Base-by-base conservation (phyloP, 2,888 invertebrate species). In the Lacanobia wlatinum region DNA sequence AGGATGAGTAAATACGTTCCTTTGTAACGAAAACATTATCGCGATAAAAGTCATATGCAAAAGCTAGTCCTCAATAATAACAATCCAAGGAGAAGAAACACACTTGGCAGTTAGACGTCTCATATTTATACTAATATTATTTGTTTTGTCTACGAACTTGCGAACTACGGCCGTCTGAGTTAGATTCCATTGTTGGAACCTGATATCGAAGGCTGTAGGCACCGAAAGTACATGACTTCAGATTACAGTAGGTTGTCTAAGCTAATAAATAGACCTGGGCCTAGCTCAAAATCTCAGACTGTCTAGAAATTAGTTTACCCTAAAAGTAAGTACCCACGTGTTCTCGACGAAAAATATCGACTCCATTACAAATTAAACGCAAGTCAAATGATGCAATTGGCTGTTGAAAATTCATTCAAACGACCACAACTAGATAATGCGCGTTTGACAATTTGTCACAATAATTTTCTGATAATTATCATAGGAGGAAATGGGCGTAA, bases 61-160 rank as follows among this genome's bases (percentile, higher is more conserved):
- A 38, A 18, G 1, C 4, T 18, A 38, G 38, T 34, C 34, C 21
- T 18, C 48, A 34, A 48, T 68, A 55, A 69, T 59, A 60, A 60
- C 40, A 61, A 62, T 53, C 14, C 3, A 40, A 52, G 16, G 12
- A 14, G 55, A 65, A 43, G 23, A 75, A 75, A 34, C 40, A 48
- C 21, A 61, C 34, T 77, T 55, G 46, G 52, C 34, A 58, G 28
- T 70, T 21, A 52, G 21, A 28, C 46, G 34, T 63, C n/a, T 63
- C 46, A 63, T 63, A 52, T 78, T 58, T 71, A 58, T 28, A 48
- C 63, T 63, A 78, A 76, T 53, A 59, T 63, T 78, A 76, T 76
- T 76, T 59, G 58, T 71, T 63, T n/a, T 63, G 78, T 63, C 78
- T 63, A 78, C 40, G 0, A 76, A 77, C 60, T 70, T 77, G 55